Evolutionary conservation across 2,888 invertebrate species (phyloP), one percentile per base, ranked within the genome.

Genomic region (Neuroscelio doddi): DNA sequence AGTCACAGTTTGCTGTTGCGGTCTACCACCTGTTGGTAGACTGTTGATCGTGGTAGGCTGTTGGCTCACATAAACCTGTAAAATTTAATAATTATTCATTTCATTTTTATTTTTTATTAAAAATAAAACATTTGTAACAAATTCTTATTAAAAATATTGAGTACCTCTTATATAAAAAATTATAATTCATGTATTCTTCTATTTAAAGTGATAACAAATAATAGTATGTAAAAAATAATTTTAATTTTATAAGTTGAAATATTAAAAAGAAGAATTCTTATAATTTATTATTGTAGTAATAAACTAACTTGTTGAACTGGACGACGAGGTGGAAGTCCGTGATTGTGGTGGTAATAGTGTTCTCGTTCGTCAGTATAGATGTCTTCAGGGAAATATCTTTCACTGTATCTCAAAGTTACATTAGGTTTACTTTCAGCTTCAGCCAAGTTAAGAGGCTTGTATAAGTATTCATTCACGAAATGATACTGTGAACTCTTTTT

Each of bases 381-480:
- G 79, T 90, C 91, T 62, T 93, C 89, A 0, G 94, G 94, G 85
- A 92, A 94, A 82, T 92, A 94, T 73, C 94, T 87, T 80, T 94
- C 94, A 51, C 93, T 93, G 85, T 94, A 94, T 79, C 91, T 89
- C 61, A 88, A 72, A 5, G 93, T 91, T 1, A 93, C 89, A 80
- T 93, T 94, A 21, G 94, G 94, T 73, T 92, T 93, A 73, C 87
- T 88, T 80, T 93, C 91, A 46, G 91, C 92, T 82, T 95, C 94
- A 77, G 93, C 93, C 67, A 91, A 89, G 81, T 95, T 94, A 78
- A 95, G 87, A 1, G 95, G 94, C 77, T 93, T 92, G 88, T 96
- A 96, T 16, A 96, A 87, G 84, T 94, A 96, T 70, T 96, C 96
- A 84, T 96, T 96, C 71, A 96, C 95, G 81, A 96, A 94, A 83